Evolutionary conservation across 2,888 invertebrate species (phyloP), one percentile per base, ranked within the genome.

Genomic region (Orthosia cruda): DNA sequence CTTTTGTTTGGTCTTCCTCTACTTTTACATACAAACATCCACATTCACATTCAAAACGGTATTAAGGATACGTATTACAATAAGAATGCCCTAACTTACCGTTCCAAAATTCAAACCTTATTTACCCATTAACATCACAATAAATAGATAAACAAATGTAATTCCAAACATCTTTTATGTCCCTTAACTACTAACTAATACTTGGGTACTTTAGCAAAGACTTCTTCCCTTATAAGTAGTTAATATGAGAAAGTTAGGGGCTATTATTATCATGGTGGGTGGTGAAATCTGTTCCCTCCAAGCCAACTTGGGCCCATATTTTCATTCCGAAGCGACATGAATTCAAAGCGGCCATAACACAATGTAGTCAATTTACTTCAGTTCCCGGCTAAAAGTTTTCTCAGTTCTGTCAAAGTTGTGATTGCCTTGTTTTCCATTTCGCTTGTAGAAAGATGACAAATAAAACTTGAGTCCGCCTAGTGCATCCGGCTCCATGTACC

Each of bases 371-470:
- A 94, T 95, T 94, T 94, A 90, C 91, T 88, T 89, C 92, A 91
- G 89, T 91, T 91, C 89, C 87, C 89, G 81, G 77, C 90, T 82
- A 75, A 92, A 94, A 94, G 90, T 94, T 94, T 92, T 85, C 91
- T 88, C 90, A 86, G 89, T 89, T 91, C 90, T 90, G 89, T 90
- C 91, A 90, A 94, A 94, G 90, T 95, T 94, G 91, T 93, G 93
- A 95, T 95, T 95, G 94, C 93, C 93, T 94, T 94, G 94, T 94
- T 94, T 94, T 93, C 93, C 90, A 92, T 92, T 92, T 89, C 91
- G 90, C 87, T 90, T 90, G 78, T 87, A 88, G 91, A 89, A 91
- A 92, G 90, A 93, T 93, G 93, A 93, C 91, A 90, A 91, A 94
- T 93, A 91, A 92, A 93, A 94, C 90, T 93, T 93, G 84, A 87